Percentiles rank a stretch among this genome's conserved stretches.
phyloP scores from a whole-genome alignment of 2,113 vertebrate genomes.

The Galemys pyrenaicus region DNA sequence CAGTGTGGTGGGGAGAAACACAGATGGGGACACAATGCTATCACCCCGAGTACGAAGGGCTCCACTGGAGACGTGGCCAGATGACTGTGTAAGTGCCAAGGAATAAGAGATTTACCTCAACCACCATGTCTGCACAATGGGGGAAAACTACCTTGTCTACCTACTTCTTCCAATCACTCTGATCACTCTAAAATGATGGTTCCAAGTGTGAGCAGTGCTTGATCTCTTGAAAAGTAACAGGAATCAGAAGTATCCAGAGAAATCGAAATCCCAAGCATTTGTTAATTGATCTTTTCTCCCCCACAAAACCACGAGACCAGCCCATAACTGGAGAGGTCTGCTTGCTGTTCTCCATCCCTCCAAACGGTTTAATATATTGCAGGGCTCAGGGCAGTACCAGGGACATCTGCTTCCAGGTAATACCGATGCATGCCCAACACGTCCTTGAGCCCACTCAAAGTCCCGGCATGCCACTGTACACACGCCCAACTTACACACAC shows the following conservation, averaged over 20 bases:
- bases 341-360: not conserved
- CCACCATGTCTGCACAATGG: not conserved
- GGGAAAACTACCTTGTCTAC: not conserved
- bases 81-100: not conserved
- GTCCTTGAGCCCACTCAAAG: not conserved
- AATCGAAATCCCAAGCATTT: constrained; percentile 31
- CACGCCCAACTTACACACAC: not conserved
- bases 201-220: not conserved
- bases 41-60: not conserved
- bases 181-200: not conserved
- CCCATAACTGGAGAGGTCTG: not conserved
- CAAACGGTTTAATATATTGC: not conserved
- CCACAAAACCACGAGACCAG: not conserved
- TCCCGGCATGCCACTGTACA: not conserved
- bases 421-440: not conserved
- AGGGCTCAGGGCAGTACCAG: not conserved
- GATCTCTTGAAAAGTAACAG: not conserved
- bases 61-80: not conserved
- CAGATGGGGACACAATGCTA: not conserved
- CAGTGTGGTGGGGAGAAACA: not conserved
- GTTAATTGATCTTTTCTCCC: not conserved
- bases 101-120: not conserved
- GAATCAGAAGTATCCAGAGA: not conserved
- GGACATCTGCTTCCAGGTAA: not conserved
- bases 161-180: not conserved